Evolutionary conservation across 2,113 vertebrate species (phyloP), one percentile per base, ranked within the genome.

Genomic region (Tragelaphus buxtoni): DNA sequence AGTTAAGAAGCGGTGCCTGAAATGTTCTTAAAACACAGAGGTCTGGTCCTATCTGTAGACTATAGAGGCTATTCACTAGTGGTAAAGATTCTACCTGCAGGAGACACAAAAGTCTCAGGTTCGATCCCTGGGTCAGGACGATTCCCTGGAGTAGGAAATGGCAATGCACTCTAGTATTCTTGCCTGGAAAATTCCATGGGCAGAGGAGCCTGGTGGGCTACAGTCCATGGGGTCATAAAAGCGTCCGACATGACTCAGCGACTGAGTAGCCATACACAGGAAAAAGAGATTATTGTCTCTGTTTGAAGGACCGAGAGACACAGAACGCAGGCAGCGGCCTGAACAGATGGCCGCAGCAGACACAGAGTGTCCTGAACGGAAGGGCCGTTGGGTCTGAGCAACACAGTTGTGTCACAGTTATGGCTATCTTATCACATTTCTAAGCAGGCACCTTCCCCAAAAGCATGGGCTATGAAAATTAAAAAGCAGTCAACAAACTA

Each of bases 1-100:
- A 22, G 45, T 47, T 26, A 56, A 28, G 4, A 51, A 18, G n/a
- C 0, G 2, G n/a, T 13, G 10, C 55, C 4, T 26, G 45, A 53
- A 13, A 20, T 51, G 32, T 65, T 63, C 49, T 69, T 45, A n/a
- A 80, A 63, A 45, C 7, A 16, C 10, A 10, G 49, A 53, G 14
- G 42, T 32, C 63, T 24, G 9, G 9, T 39, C 28, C 26, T 93
- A 4, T 89, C 55, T 58, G 76, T 45, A 77, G n/a, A 22, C 16
- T 20, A 1, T 30, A 63, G 8, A 35, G 53, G 49, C 14, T n/a
- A 16, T 3, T 24, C 1, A 22, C 42, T 2, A 42, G 20, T 12
- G 69, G 35, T 7, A 7, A 74, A 74, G 10, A 74, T 26, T 42
- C 35, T 5, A 13, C 11, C 35, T 42, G 69, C 69, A 74, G 69